Conservation (phyloP, 2,888 invertebrate genomes). For the Lithophane leautieri region DNA sequence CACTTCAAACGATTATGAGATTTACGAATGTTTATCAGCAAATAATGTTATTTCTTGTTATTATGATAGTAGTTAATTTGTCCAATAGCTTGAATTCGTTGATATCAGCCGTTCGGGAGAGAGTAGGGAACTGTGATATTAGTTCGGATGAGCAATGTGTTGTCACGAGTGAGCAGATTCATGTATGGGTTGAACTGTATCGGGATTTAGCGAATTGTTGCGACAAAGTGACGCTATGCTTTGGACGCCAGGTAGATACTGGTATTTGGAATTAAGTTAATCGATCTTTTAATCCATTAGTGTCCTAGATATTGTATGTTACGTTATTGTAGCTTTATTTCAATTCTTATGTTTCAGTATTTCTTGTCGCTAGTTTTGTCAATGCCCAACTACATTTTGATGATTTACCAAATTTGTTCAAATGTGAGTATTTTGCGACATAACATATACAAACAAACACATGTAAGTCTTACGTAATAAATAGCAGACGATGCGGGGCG, state of each 20-base stretch:
- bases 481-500: no score
- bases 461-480: no score
- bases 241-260: conserved; percentile 24
- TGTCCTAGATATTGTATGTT: background rate
- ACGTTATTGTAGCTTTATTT: background rate
- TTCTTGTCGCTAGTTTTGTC: conserved; percentile 27
- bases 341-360: conserved; percentile 31
- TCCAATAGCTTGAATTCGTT: conserved; percentile 15
- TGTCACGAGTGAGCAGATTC: conserved; percentile 9
- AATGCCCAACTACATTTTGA: conserved; percentile 20
- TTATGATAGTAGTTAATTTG: conserved; percentile 18
- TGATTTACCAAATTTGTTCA: conserved; percentile 23
- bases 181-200: conserved; percentile 28
- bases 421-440: conserved; percentile 24
- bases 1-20: conserved; percentile 1
- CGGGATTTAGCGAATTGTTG: conserved; percentile 30
- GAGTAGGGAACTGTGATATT: background rate
- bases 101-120: background rate
- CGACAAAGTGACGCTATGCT: conserved; percentile 21
- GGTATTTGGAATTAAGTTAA: background rate
- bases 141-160: background rate
- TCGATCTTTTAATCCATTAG: background rate
- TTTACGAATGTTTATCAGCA: conserved; percentile 9
- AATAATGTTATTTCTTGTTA: conserved; percentile 7
- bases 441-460: no score